Conservation (phyloP, 2,888 invertebrate genomes). For the Plemyria rubiginata region DNA sequence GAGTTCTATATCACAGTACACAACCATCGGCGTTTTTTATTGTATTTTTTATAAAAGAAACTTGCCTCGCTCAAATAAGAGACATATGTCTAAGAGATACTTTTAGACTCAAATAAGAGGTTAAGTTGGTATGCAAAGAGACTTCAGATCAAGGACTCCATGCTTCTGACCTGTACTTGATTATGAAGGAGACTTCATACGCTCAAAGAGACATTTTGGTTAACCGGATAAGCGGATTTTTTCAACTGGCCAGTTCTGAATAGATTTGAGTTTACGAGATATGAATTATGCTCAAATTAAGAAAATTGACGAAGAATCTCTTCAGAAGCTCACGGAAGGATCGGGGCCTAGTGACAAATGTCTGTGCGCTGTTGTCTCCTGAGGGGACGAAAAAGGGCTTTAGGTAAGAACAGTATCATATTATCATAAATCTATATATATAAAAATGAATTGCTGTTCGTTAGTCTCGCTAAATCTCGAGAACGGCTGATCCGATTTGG, state of each 20-base stretch:
- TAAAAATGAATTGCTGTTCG: too few species aligned
- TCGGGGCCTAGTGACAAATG: constrained; percentile 59
- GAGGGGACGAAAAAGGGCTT: constrained; percentile 33
- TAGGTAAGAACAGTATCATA: constrained; percentile 3
- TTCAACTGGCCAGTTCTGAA: background rate
- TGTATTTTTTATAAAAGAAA: background rate
- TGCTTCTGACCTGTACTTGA: background rate
- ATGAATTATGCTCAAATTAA: constrained; percentile 56
- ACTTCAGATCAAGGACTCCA: background rate
- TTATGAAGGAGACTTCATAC: background rate
- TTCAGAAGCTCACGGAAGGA: constrained; percentile 51
- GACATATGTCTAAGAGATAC: too few species aligned
- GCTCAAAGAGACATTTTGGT: background rate
- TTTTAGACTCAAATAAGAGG: too few species aligned
- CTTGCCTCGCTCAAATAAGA: background rate
- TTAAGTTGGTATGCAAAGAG: background rate
- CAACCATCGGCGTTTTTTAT: background rate
- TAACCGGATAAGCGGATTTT: background rate
- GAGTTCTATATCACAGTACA: too few species aligned
- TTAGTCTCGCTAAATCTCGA: too few species aligned
- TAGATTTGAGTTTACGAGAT: background rate
- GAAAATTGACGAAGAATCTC: constrained; percentile 57
- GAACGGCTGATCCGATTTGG: too few species aligned
- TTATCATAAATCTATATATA: too few species aligned
- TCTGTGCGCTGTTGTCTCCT: constrained; percentile 52